Base-by-base conservation (phyloP, 2,113 vertebrate species). In the Colistium nudipinnis region DNA sequence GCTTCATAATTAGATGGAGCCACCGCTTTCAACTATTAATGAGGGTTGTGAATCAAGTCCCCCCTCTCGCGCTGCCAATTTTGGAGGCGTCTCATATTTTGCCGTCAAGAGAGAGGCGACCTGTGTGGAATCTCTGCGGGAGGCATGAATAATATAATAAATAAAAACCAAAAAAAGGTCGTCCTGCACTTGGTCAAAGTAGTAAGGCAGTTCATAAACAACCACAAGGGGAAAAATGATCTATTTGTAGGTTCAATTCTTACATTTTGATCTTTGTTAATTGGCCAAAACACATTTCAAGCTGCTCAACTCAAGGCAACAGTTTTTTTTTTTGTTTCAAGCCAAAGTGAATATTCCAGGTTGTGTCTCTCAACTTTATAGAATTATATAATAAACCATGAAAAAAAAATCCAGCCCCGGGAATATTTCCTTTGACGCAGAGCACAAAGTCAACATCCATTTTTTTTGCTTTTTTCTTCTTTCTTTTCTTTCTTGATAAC, bases 1-100 rank as follows among this genome's bases (percentile, higher is more conserved):
- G 93, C 89, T 92, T 95, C 93, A 91, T 93, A 95, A 95, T 93
- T 92, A 92, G 92, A 93, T 90, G 89, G 91, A 90, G 92, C 81
- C 80, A 82, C 82, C 74, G 73, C 83, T 90, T 89, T 89, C 16
- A 85, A 92, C 87, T 91, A 88, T 90, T 92, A 93, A 93, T 88
- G 80, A 90, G 89, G 53, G 73, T 49, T 86, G 86, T 68, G 88
- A 86, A 90, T 91, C 77, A 86, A 90, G 85, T 72, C 70, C 49
- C 72, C 59, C 64, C 56, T 60, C 14, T 41, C 39, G 62, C 61
- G 27, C 68, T 64, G 78, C 45, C 47, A 38, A 56, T 68, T 75
- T 78, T 69, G 49, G 39, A 76, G 70, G 60, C n/a, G 30, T 69
- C 48, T 80, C 66, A 45, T 47, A 62, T 78, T n/a, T 80, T 84